Evolutionary conservation across 1,140 invertebrate species (phyloP).

Genomic region (Papilio machaon): DNA sequence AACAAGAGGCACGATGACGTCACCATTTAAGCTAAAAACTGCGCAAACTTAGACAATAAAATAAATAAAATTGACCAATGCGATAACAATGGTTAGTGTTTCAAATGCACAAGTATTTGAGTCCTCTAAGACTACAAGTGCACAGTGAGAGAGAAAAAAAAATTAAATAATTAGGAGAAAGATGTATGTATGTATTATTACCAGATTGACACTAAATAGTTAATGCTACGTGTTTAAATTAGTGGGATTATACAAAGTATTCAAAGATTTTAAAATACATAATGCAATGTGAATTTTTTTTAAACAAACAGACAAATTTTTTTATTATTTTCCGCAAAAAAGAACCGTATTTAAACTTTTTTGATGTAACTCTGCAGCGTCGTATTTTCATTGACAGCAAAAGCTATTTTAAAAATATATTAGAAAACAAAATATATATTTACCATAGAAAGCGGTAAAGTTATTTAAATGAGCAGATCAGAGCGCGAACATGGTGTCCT

Average conservation of each 20-base stretch:
- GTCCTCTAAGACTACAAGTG: background rate
- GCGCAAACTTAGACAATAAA: slow-evolving; percentile 1
- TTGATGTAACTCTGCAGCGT: no score
- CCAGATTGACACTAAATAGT: background rate
- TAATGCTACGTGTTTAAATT: no score
- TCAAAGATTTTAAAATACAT: background rate
- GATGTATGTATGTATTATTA: no score
- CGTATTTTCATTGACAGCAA: no score
- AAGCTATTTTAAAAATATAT: no score
- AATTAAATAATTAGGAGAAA: background rate
- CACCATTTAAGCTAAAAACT: slow-evolving; percentile 21
- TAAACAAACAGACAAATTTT: no score
- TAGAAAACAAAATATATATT: no score
- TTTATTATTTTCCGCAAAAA: no score
- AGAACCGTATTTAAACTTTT: no score
- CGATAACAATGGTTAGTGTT: background rate
- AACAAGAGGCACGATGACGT: slow-evolving; percentile 57
- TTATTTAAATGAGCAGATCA: slow-evolving; percentile 49
- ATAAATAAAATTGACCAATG: slow-evolving; percentile 26
- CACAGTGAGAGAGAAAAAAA: background rate
- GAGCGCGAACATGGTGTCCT: slow-evolving; percentile 78
- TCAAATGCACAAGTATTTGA: background rate
- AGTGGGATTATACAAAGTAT: background rate
- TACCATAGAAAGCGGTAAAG: background rate
- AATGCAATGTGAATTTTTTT: no score